These are phyloP conservation scores for Siniperca undulata DNA, from an alignment of 2,797 vertebrate species.

Conservation along the genomic window DNA sequence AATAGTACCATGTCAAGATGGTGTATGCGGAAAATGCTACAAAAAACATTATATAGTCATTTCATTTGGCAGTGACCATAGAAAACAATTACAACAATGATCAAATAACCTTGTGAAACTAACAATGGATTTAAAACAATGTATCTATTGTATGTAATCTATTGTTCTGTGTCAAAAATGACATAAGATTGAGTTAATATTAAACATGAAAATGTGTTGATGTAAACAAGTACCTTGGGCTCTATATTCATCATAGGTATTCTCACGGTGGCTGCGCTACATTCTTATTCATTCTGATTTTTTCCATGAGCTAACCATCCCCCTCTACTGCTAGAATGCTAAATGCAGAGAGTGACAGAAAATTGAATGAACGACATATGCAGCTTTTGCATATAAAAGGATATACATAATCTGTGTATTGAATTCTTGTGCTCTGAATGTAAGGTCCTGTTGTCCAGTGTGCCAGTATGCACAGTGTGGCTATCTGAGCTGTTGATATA, in stretches of 20 bases:
- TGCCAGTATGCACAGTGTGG: background rate
- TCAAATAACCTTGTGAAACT: slow-evolving; percentile 10
- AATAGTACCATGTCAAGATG: background rate
- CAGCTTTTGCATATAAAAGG: slow-evolving; percentile 29
- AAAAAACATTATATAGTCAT: background rate
- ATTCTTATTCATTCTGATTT: slow-evolving; percentile 18
- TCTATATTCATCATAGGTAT: slow-evolving; percentile 3
- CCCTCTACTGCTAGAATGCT: slow-evolving; percentile 15
- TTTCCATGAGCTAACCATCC: slow-evolving; percentile 31
- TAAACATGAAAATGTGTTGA: slow-evolving; percentile 2
- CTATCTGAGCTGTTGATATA: slow-evolving; percentile 24
- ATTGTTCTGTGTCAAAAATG: slow-evolving; percentile 14
- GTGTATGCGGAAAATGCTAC: background rate
- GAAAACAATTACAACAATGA: background rate
- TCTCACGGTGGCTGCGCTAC: slow-evolving; percentile 2
- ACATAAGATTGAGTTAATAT: background rate
- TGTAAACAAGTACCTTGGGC: slow-evolving; percentile 17
- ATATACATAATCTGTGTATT: slow-evolving; percentile 57
- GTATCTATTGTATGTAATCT: no score
- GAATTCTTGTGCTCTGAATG: slow-evolving; percentile 28
- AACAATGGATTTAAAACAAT: background rate
- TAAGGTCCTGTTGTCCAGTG: slow-evolving; percentile 23
- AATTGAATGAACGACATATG: slow-evolving; percentile 10
- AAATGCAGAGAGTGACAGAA: slow-evolving; percentile 28
- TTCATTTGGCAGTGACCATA: background rate